phyloP scores from a whole-genome alignment of 2,113 vertebrate genomes.

The Chionomys nivalis region DNA sequence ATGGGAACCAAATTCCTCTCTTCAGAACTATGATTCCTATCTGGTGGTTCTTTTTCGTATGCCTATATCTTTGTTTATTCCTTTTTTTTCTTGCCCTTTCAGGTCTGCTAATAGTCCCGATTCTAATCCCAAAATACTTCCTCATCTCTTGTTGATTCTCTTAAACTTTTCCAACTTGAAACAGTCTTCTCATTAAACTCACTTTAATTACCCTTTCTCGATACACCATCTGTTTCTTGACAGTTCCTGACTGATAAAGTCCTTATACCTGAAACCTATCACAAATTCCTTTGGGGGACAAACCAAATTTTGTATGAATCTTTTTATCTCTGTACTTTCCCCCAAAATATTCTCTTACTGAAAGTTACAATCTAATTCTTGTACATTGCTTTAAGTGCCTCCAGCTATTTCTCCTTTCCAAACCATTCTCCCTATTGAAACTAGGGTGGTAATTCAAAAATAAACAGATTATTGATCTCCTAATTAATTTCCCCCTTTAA shows the following conservation, averaged over 20 bases:
- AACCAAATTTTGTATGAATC: background rate
- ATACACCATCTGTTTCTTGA: constrained; percentile 17
- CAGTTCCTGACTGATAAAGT: background rate
- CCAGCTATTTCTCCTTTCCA: background rate
- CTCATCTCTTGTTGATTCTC: background rate
- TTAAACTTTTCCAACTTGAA: constrained; percentile 29
- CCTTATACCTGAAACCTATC: background rate
- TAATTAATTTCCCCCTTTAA: background rate
- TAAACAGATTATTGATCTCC: background rate
- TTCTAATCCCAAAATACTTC: background rate
- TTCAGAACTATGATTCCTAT: background rate
- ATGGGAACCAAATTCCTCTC: background rate
- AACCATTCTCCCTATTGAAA: background rate
- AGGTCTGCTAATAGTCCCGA: background rate
- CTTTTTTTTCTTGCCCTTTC: background rate
- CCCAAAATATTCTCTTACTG: background rate
- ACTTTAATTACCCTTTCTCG: constrained; percentile 19
- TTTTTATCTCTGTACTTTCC: background rate
- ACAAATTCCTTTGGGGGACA: constrained; percentile 20
- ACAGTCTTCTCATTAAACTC: background rate
- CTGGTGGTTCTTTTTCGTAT: background rate
- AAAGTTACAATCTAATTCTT: background rate
- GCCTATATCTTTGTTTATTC: background rate
- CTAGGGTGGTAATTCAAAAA: background rate
- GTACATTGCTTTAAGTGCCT: background rate